phyloP scores from a whole-genome alignment of 1,140 invertebrate species.

The Globodera ellingtonae region DNA sequence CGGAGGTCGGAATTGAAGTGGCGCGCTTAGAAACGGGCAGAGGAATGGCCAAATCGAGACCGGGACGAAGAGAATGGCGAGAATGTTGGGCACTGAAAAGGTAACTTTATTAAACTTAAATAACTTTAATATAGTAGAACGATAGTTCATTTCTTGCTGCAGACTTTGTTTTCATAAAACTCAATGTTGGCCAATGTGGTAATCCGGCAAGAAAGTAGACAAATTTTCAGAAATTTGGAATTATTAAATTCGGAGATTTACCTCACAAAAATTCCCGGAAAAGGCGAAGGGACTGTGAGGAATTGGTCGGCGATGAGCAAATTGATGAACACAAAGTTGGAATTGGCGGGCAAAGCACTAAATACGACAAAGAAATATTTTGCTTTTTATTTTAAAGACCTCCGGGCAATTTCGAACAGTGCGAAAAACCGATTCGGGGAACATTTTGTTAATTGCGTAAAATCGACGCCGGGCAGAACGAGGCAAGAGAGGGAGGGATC shows the following conservation, averaged over 20 bases:
- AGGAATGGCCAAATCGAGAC: conserved; percentile 15
- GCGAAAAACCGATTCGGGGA: neutral
- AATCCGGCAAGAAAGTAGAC: neutral
- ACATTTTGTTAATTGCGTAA: conserved; percentile 3
- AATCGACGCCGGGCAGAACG: conserved; percentile 35
- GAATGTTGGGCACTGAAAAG: conserved; percentile 21
- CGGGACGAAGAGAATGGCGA: conserved; percentile 15
- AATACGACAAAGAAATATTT: neutral
- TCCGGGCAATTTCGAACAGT: neutral
- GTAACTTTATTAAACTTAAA: neutral
- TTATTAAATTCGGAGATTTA: neutral
- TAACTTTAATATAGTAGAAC: neutral
- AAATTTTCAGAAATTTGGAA: too few relatives aligned
- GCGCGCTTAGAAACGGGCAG: neutral
- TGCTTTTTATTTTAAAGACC: neutral
- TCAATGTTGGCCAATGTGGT: neutral
- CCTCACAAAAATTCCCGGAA: conserved; percentile 18
- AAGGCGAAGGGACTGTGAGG: neutral
- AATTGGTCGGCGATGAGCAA: neutral
- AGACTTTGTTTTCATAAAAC: too few relatives aligned
- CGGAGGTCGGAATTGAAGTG: neutral
- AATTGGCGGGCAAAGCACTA: neutral
- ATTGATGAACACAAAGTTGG: conserved; percentile 29
- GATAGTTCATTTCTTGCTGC: neutral
- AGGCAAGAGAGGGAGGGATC: conserved; percentile 28